Evolutionary conservation across 2,113 vertebrate genomes (phyloP).

Genomic region (Dolichallabes microphthalmus): DNA sequence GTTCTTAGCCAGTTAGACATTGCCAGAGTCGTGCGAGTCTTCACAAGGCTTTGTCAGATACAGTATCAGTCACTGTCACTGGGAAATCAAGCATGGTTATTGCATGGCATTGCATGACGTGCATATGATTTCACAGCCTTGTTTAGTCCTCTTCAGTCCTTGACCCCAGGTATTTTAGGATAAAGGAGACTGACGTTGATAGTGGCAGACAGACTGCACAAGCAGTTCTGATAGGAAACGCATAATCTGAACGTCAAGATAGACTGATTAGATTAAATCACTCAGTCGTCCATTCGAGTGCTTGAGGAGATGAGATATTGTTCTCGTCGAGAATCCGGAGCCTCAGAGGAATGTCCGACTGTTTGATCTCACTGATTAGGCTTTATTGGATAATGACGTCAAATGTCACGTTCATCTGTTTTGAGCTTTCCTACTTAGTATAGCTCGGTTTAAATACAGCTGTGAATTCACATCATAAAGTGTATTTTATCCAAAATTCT

Average conservation of each 20-base stretch:
- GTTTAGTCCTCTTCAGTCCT: constrained; percentile 6
- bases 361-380: constrained; percentile 43
- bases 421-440: neutral
- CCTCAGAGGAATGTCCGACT: constrained; percentile 25
- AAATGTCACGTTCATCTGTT: constrained; percentile 28
- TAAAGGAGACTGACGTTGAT: constrained; percentile 11
- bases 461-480: neutral
- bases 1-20: neutral
- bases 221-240: constrained; percentile 23
- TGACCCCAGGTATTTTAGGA: neutral
- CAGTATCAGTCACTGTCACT: neutral
- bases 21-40: no score
- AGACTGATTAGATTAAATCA: constrained; percentile 47
- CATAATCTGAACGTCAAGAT: constrained; percentile 39
- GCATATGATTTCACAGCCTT: neutral
- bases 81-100: constrained; percentile 21
- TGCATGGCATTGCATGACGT: neutral
- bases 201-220: neutral
- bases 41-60: neutral
- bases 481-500: neutral
- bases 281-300: constrained; percentile 16
- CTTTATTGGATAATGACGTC: constrained; percentile 44
- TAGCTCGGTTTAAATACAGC: neutral
- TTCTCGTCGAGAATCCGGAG: constrained; percentile 27
- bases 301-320: constrained; percentile 25